Base-by-base conservation (phyloP, 2,113 vertebrate species). In the Prunella himalayana region DNA sequence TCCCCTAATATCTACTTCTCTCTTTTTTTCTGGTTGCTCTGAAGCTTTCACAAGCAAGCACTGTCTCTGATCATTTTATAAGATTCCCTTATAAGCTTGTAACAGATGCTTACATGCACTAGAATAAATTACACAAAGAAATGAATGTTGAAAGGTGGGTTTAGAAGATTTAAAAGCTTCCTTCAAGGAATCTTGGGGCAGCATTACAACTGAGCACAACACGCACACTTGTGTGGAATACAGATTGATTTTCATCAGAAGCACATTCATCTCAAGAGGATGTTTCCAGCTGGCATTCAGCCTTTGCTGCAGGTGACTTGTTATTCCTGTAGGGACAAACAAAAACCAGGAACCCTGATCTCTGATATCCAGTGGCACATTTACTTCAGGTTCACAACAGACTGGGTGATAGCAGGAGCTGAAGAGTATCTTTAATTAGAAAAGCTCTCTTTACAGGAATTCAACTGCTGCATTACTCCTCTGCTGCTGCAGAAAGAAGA, bases 201-300 rank as follows among this genome's bases (percentile, higher is more conserved):
- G 45, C 56, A n/a, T 68, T 88, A 92, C 13, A 66, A 82, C 27
- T 37, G 33, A 81, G 24, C 39, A 51, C 6, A 88, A 66, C 39
- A 70, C 0, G 0, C 24, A 75, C 44, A 59, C n/a, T 86, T 7
- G 6, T 28, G 54, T 30, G 50, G 30, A 83, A 54, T 3, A 1
- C 25, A 37, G 57, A 82, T 0, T 80, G 41, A 69, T 83, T 94
- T 92, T 86, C 75, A 80, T 28, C 42, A 75, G 45, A 69, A 86
- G 51, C 7, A 13, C 50, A 78, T 59, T 81, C 33, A 51, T 56
- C 87, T 60, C 44, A 39, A 1, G 1, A 57, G 30, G 24, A 83
- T 41, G 35, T 59, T 49, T 88, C 86, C 94, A 94, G 80, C 44
- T 91, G 80, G 83, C 82, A 54, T 30, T 78, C 72, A 71, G 76